Percentiles rank a stretch among this genome's conserved stretches.
phyloP scores from a whole-genome alignment of 2,113 vertebrate genomes.

The Cyanoderma ruficeps region DNA sequence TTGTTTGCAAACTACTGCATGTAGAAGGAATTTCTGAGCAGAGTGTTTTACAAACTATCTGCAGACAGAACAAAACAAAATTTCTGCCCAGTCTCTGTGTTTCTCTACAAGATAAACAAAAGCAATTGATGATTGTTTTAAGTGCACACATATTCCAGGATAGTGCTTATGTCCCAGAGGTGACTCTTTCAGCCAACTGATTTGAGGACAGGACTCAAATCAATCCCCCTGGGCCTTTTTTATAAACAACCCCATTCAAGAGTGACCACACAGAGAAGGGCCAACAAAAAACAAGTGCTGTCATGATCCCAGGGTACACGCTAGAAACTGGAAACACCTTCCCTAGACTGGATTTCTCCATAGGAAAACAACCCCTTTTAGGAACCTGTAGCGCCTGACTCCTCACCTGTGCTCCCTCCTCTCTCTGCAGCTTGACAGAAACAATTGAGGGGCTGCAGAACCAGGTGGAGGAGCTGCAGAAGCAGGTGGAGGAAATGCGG shows the following conservation, averaged over 20 bases:
- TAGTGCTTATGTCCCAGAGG: background rate
- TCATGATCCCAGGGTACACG: rapidly evolving
- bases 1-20: background rate
- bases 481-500: conserved; percentile 89
- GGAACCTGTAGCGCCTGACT: background rate
- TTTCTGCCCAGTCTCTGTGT: background rate
- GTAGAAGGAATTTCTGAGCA: background rate
- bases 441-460: conserved; percentile 89
- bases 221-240: background rate
- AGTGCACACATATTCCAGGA: background rate
- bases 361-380: background rate
- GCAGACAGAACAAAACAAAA: background rate
- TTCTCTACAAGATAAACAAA: background rate
- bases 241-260: background rate
- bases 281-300: background rate
- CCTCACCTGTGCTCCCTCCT: background rate
- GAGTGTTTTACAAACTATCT: background rate
- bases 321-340: background rate
- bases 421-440: conserved; percentile 81
- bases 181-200: background rate
- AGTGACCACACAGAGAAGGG: background rate
- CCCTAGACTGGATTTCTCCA: background rate
- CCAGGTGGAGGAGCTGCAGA: conserved; percentile 91
- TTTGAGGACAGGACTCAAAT: background rate
- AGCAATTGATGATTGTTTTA: background rate